Base-by-base conservation (phyloP, 2,888 invertebrate genomes). In the Caradrina kadenii region DNA sequence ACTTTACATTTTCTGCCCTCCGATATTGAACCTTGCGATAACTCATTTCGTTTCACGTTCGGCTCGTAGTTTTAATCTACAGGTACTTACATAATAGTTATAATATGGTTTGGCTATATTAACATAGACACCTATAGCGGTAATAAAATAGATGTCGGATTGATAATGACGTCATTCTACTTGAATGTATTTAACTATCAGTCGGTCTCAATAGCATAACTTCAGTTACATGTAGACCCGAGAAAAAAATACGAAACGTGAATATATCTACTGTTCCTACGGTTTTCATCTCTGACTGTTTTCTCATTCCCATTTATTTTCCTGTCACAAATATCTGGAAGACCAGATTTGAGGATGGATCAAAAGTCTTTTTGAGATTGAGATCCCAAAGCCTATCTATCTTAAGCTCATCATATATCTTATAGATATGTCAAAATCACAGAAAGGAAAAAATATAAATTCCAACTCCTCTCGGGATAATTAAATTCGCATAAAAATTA, bases 61-160 rank as follows among this genome's bases (percentile, higher is more conserved):
- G 13, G 22, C 17, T 61, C 6, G n/a, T 31, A 49, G 31, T 26
- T 26, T 26, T 49, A 35, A 39, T 53, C 39, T 26, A 49, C 55
- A 69, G 10, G 45, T 15, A 45, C 15, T 15, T 45, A 45, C 45
- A 39, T 39, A 22, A 58, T 42, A 42, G 17, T 13, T 17, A 2
- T 17, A 26, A 7, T n/a, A 39, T 21, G n/a, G 15, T 56, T 50
- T 52, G 21, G n/a, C 26, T 70, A 52, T 6, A 1, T 5, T 5
- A 1, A 15, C 6, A 45, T 4, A 45, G 1, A 45, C 11, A 45
- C 6, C 2, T 45, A 45, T 61, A 53, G 13, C 11, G 21, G 11
- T 52, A 22, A 60, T 60, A 17, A 45, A 60, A 70, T 45, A 22
- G n/a, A 26, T 45, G 22, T 22, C 21, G 42, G 63, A 49, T 72